phyloP scores from a whole-genome alignment of 1,140 invertebrate genomes.

The Venturia canescens region DNA sequence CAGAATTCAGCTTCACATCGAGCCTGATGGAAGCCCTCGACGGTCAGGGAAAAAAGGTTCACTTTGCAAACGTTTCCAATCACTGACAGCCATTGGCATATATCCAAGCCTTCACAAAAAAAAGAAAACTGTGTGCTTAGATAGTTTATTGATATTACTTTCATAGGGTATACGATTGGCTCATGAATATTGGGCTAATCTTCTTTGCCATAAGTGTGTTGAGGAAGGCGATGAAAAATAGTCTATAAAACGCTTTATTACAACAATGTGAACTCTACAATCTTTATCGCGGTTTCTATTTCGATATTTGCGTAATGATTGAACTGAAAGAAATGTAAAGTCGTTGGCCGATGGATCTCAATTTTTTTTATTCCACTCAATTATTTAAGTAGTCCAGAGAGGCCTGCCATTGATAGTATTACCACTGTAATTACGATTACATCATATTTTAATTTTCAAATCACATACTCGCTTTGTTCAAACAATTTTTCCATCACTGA shows the following conservation, averaged over 20 bases:
- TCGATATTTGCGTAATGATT: no score
- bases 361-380: constrained; percentile 29
- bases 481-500: background rate
- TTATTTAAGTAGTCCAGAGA: constrained; percentile 14
- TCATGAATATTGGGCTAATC: background rate
- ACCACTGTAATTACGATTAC: background rate
- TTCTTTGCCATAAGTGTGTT: background rate
- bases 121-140: no score
- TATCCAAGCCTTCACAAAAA: constrained; percentile 39
- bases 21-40: constrained; percentile 74
- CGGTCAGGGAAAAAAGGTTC: constrained; percentile 70
- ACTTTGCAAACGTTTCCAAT: constrained; percentile 67
- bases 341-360: constrained; percentile 27
- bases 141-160: no score
- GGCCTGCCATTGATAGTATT: constrained; percentile 41
- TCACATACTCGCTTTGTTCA: background rate
- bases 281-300: no score
- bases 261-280: no score
- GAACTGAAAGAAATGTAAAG: no score
- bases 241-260: background rate
- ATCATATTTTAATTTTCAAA: background rate
- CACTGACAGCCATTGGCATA: constrained; percentile 54
- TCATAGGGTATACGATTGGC: no score
- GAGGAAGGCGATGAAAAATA: background rate
- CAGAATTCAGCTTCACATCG: constrained; percentile 76